These are phyloP conservation scores for Acipenser oxyrinchus DNA, from an alignment of 2,797 vertebrate species.

Conservation along the genomic window DNA sequence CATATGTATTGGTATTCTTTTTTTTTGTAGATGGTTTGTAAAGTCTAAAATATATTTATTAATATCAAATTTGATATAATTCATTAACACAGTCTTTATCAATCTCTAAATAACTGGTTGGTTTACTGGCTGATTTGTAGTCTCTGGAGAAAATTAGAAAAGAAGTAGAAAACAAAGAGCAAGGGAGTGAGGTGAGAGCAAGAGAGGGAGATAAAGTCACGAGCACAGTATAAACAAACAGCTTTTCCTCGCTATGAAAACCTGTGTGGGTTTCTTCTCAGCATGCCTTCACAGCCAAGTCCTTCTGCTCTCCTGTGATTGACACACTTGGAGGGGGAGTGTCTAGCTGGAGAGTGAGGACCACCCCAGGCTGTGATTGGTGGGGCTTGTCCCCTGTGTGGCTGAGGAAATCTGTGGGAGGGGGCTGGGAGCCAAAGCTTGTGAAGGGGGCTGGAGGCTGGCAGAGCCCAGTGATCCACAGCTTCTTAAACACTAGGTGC, in stretches of 20 bases:
- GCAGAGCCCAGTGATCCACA: constrained; percentile 42
- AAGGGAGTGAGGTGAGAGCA: constrained; percentile 16
- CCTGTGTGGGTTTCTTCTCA: not conserved
- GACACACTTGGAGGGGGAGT: constrained; percentile 39
- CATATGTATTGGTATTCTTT: too few species aligned
- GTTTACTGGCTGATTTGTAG: too few species aligned
- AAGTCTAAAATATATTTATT: too few species aligned
- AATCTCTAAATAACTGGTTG: too few species aligned
- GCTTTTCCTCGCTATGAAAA: constrained; percentile 20
- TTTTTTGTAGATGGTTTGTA: too few species aligned
- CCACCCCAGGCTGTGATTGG: constrained; percentile 53
- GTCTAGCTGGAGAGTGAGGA: constrained; percentile 29
- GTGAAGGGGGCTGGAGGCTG: constrained; percentile 51
- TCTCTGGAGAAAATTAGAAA: too few species aligned
- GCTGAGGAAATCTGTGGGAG: constrained; percentile 54
- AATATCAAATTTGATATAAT: too few species aligned
- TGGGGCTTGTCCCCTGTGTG: constrained; percentile 40
- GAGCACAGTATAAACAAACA: constrained; percentile 12
- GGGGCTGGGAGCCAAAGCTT: constrained; percentile 48
- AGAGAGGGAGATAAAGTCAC: constrained; percentile 9
- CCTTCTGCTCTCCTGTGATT: constrained; percentile 7
- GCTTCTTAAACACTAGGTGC: constrained; percentile 57
- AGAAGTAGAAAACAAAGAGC: too few species aligned
- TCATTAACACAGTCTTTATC: too few species aligned
- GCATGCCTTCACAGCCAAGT: too few species aligned